Evolutionary conservation across 64 coral and sea anemone species (phyloP), one percentile per base, ranked within the genome.

Genomic region (Porites australiensis): DNA sequence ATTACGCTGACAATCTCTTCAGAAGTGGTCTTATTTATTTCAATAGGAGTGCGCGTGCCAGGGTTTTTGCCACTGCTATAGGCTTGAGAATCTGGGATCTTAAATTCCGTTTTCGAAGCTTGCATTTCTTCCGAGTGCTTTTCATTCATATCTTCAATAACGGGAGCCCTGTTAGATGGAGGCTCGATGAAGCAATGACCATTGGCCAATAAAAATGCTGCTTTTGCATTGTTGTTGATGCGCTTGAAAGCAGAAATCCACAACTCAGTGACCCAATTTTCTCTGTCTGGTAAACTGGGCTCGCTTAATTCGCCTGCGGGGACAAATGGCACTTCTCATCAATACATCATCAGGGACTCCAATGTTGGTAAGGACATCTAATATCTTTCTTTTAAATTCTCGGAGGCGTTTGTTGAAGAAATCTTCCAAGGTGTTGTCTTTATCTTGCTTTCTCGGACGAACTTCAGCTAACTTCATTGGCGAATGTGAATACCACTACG

Each of bases 401-500:
- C 45, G 62, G 13, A 79, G 54, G 44, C 47, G 75, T 1, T 90
- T 2, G 15, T 44, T 13, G 44, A 90, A 90, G 46, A 70, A 13
- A 0, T 89, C 59, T 43, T 68, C 37, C 2, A 60, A 12, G 1
- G 86, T 49, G 43, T 13, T 59, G n/a, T 19, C 11, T 46, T 13
- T 2, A 2, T 4, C 13, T 58, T 72, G 66, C 20, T 75, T 59
- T 3, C 11, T 16, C 18, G 88, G 75, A 68, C 62, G 43, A n/a
- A n/a, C n/a, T n/a, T 2, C 16, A 76, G n/a, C 4, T 15, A 58
- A 90, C 64, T 81, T 69, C 13, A 50, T 90, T 90, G 8, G 88
- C 88, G 54, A 90, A 90, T n/a, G 88, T 90, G 43, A 90, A 67
- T 5, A 89, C 88, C 44, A 89, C 67, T 8, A 89, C 65, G 0